These are phyloP conservation scores for Donacobius atricapilla DNA, from an alignment of 2,113 vertebrate genomes.

Conservation along the genomic window DNA sequence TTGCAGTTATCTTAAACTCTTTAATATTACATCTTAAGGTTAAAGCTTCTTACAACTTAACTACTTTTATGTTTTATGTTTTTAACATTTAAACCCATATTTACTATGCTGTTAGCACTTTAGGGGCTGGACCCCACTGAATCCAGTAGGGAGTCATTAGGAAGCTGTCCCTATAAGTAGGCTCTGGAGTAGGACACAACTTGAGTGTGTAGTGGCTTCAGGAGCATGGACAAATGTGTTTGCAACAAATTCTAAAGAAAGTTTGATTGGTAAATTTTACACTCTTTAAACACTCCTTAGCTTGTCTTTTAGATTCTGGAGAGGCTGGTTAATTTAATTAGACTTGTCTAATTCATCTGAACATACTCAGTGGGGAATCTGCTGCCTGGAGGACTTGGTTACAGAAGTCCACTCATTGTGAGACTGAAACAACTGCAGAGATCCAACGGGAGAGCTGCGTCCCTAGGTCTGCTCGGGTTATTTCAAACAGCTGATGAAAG, in stretches of 20 bases:
- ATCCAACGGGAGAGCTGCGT: not conserved
- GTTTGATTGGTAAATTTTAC: not conserved
- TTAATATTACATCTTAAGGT: not conserved
- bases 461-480: not conserved
- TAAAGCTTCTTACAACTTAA: not conserved
- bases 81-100: not conserved
- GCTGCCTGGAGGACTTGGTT: not conserved
- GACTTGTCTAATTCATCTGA: not conserved
- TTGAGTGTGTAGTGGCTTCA: not conserved
- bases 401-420: not conserved
- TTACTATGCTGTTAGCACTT: not conserved
- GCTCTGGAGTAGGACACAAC: not conserved
- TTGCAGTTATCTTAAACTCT: not conserved
- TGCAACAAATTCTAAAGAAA: not conserved
- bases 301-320: not conserved
- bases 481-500: not conserved
- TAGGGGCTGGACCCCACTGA: not conserved
- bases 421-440: not conserved
- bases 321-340: conserved; percentile 28
- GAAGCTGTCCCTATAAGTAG: not conserved
- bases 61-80: not conserved
- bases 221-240: accelerated
- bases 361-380: not conserved
- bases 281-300: not conserved
- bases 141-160: not conserved